These are phyloP conservation scores for Sebastes steindachneri DNA, from an alignment of 2,797 vertebrate genomes.

Conservation along the genomic window DNA sequence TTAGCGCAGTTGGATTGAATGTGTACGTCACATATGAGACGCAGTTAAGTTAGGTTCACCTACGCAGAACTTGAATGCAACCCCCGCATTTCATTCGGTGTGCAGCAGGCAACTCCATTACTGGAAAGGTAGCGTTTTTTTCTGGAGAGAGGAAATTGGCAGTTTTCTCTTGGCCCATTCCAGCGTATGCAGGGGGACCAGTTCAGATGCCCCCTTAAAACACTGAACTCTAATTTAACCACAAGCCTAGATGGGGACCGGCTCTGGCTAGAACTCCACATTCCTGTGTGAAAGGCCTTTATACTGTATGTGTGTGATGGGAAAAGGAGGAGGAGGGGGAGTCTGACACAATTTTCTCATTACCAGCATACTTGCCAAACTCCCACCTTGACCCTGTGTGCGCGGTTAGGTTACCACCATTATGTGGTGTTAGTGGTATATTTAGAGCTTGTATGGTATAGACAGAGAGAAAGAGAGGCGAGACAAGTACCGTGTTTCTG, in stretches of 20 bases:
- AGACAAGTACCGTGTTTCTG: neutral
- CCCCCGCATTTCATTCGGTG: neutral
- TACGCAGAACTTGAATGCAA: constrained; percentile 21
- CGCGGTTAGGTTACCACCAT: neutral
- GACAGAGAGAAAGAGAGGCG: neutral
- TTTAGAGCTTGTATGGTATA: neutral
- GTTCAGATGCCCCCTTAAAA: constrained; percentile 44
- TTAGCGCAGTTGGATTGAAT: constrained; percentile 46
- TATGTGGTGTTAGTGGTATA: neutral
- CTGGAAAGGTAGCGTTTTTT: constrained; percentile 17
- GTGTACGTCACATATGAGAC: constrained; percentile 37
- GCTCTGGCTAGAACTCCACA: neutral
- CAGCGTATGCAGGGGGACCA: neutral
- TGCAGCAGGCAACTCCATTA: constrained; percentile 38
- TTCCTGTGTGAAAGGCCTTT: constrained; percentile 34
- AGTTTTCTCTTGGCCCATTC: constrained; percentile 13
- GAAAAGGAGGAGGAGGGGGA: neutral
- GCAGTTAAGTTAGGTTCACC: constrained; percentile 5
- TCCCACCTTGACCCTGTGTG: neutral
- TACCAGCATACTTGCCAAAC: neutral
- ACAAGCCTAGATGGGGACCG: constrained; percentile 24
- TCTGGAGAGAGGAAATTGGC: constrained; percentile 25
- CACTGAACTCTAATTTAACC: constrained; percentile 45
- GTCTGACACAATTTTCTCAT: constrained; percentile 7
- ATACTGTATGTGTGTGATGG: neutral